Conservation (phyloP, 2,113 vertebrate genomes). For the Gorilla gorilla region DNA sequence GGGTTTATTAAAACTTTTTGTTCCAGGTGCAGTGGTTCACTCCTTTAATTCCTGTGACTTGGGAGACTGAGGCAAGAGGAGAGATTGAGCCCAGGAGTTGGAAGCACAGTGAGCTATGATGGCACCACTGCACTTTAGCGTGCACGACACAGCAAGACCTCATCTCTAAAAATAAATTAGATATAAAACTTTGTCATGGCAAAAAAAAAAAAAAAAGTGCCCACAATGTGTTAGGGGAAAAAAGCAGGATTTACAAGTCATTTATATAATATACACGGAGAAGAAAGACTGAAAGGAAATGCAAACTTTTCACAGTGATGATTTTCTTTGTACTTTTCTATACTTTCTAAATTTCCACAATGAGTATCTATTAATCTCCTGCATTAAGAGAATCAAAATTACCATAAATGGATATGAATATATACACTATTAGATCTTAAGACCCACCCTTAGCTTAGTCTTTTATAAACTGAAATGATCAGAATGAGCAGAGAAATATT, state of each 20-base stretch:
- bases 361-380: neutral
- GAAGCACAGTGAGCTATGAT: too few species aligned
- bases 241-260: neutral
- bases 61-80: too few species aligned
- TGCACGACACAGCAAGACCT: too few species aligned
- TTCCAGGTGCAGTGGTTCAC: too few species aligned
- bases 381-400: neutral
- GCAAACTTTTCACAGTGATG: neutral
- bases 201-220: neutral
- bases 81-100: too few species aligned
- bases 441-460: neutral
- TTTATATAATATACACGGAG: neutral
- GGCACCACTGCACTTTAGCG: too few species aligned
- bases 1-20: neutral
- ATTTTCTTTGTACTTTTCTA: neutral
- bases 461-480: neutral
- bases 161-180: too few species aligned
- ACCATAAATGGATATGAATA: neutral
- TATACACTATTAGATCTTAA: neutral
- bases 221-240: neutral
- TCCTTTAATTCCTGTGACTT: too few species aligned
- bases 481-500: neutral
- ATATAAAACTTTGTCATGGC: neutral
- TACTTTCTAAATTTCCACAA: slow-evolving; percentile 27
- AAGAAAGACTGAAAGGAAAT: slow-evolving; percentile 30